These are phyloP conservation scores for Drosophila infuscata DNA, from an alignment of 2,888 invertebrate species.

Conservation along the genomic window DNA sequence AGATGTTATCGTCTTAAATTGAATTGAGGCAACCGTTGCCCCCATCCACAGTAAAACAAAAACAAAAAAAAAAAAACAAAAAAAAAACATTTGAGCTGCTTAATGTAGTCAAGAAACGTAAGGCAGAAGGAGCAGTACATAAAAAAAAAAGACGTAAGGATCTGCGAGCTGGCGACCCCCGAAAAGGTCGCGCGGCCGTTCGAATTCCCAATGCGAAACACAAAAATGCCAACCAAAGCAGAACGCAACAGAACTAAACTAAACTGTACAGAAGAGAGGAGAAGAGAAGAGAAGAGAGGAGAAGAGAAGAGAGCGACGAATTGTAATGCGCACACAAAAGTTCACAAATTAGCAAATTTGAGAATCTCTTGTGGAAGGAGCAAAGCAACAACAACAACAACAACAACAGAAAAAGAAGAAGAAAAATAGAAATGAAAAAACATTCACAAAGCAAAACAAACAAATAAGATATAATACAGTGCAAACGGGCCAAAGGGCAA, in stretches of 20 bases:
- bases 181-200: conserved; percentile 33
- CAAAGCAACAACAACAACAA: conserved; percentile 17
- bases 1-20: conserved; percentile 81
- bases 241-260: conserved; percentile 30
- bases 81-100: conserved; percentile 63
- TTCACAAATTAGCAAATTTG: conserved; percentile 83
- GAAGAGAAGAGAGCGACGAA: conserved; percentile 48
- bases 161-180: conserved; percentile 36
- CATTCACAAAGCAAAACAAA: conserved; percentile 41
- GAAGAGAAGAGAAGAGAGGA: not conserved
- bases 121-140: conserved; percentile 14
- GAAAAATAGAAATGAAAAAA: conserved; percentile 16
- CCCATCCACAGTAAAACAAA: conserved; percentile 3
- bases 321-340: conserved; percentile 74
- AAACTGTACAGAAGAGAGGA: not conserved
- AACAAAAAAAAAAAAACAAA: conserved; percentile 7
- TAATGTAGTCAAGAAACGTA: conserved; percentile 63
- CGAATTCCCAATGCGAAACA: conserved; percentile 63
- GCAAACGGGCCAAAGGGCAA: conserved; percentile 30
- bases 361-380: conserved; percentile 62
- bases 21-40: conserved; percentile 52
- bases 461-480: conserved; percentile 56
- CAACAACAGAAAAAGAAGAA: not conserved
- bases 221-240: conserved; percentile 39
- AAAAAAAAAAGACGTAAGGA: conserved; percentile 25